A percentile compares a stretch with the other conserved stretches of the same genome.
Conservation (phyloP, 2,888 invertebrate species). For the Agonopterix subpropinquella region DNA sequence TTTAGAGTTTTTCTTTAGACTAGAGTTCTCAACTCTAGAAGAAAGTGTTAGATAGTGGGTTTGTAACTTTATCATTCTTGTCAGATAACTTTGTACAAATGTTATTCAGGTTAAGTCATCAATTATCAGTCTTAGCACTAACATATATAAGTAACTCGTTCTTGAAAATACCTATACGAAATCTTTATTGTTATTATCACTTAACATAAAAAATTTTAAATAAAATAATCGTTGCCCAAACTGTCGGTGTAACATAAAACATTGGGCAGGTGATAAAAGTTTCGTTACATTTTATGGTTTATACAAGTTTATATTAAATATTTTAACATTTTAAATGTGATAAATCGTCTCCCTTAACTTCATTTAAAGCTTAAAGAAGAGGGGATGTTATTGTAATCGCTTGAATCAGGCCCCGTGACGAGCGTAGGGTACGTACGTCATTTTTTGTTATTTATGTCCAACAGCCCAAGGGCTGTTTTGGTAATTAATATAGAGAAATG, state of each 20-base stretch:
- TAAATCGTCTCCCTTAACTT: slow-evolving; percentile 51
- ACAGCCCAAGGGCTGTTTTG: slow-evolving; percentile 43
- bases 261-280: slow-evolving; percentile 35
- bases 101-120: too few species aligned
- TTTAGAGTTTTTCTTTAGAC: too few species aligned
- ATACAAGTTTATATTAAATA: slow-evolving; percentile 26
- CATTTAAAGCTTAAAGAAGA: slow-evolving; percentile 38
- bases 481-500: slow-evolving; percentile 63
- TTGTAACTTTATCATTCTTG: too few species aligned
- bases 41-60: too few species aligned
- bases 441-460: slow-evolving; percentile 57
- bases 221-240: background rate
- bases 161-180: too few species aligned
- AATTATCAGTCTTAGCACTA: too few species aligned
- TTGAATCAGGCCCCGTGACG: slow-evolving; percentile 83
- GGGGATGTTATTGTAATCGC: slow-evolving; percentile 44
- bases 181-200: too few species aligned
- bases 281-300: slow-evolving; percentile 35
- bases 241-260: background rate
- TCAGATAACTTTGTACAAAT: too few species aligned
- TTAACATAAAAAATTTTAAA: background rate
- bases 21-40: too few species aligned
- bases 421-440: slow-evolving; percentile 48
- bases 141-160: too few species aligned
- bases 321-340: slow-evolving; percentile 43